Conservation (phyloP, 2,888 invertebrate genomes). For the Fissipunctia ypsillon region DNA sequence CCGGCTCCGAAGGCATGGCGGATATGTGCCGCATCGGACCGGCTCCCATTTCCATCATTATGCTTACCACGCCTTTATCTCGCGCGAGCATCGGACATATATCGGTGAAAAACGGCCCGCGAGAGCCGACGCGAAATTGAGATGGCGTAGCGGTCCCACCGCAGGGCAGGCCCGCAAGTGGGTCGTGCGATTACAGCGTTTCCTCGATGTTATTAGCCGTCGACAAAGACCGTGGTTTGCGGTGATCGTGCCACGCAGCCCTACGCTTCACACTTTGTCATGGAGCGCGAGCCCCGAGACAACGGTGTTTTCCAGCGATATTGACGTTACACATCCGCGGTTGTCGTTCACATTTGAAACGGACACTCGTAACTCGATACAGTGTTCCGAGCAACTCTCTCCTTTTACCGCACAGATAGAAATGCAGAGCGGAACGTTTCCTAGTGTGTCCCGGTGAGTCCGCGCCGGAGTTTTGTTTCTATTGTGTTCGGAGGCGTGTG, state of each 20-base stretch:
- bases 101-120: conserved; percentile 76
- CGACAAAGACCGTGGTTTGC: conserved; percentile 80
- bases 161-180: conserved; percentile 78
- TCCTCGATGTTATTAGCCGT: conserved; percentile 81
- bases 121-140: conserved; percentile 73
- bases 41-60: conserved; percentile 75
- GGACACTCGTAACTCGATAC: conserved; percentile 84
- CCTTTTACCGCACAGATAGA: conserved; percentile 82
- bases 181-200: conserved; percentile 81
- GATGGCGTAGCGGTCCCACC: conserved; percentile 79
- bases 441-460: conserved; percentile 78
- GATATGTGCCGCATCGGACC: conserved; percentile 70
- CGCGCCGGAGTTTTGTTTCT: conserved; percentile 76
- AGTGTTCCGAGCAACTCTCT: conserved; percentile 84
- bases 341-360: conserved; percentile 81
- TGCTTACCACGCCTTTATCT: conserved; percentile 73
- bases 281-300: conserved; percentile 68
- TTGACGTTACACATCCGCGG: conserved; percentile 86
- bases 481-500: conserved; percentile 76
- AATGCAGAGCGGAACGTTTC: conserved; percentile 89
- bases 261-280: conserved; percentile 69
- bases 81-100: conserved; percentile 72
- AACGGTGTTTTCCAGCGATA: conserved; percentile 71
- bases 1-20: conserved; percentile 64
- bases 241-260: conserved; percentile 71